Conservation (phyloP, 2,113 vertebrate genomes). For the Oncorhynchus tshawytscha region DNA sequence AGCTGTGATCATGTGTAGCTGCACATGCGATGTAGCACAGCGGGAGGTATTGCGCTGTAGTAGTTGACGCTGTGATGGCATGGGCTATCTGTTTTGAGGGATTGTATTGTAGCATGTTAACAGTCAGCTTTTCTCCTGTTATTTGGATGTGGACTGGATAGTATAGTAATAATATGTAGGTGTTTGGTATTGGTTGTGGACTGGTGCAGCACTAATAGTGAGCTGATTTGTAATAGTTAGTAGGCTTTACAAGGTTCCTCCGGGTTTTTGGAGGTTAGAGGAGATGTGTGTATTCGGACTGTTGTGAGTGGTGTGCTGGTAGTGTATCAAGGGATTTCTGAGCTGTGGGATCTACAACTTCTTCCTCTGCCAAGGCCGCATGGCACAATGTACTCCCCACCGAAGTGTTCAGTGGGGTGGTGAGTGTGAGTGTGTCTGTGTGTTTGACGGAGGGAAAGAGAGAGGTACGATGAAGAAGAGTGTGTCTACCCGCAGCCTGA, state of each 20-base stretch:
- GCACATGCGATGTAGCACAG: too few species aligned
- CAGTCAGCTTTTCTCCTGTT: neutral
- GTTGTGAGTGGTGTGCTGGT: conserved; percentile 27
- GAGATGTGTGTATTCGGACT: neutral
- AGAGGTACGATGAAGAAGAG: conserved; percentile 18
- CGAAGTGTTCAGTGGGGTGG: conserved; percentile 31
- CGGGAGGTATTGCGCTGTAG: too few species aligned
- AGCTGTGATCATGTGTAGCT: too few species aligned
- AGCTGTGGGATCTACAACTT: conserved; percentile 31
- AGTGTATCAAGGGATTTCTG: conserved; percentile 30
- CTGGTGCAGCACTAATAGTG: too few species aligned
- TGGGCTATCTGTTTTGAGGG: too few species aligned
- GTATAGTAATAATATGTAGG: neutral
- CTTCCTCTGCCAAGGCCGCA: conserved; percentile 28
- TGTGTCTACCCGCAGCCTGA: conserved; percentile 71
- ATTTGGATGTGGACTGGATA: neutral
- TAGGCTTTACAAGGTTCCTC: too few species aligned
- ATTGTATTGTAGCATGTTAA: too few species aligned
- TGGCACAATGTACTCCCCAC: conserved; percentile 25
- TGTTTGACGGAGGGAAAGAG: neutral
- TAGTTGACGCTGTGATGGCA: too few species aligned
- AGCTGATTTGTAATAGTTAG: too few species aligned
- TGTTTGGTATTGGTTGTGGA: too few species aligned
- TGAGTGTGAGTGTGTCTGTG: conserved; percentile 10
- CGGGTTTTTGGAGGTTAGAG: conserved; percentile 17